Percentiles rank a stretch among this genome's conserved stretches.
phyloP scores from a whole-genome alignment of 2,113 vertebrate genomes.

The Desmodus rotundus region DNA sequence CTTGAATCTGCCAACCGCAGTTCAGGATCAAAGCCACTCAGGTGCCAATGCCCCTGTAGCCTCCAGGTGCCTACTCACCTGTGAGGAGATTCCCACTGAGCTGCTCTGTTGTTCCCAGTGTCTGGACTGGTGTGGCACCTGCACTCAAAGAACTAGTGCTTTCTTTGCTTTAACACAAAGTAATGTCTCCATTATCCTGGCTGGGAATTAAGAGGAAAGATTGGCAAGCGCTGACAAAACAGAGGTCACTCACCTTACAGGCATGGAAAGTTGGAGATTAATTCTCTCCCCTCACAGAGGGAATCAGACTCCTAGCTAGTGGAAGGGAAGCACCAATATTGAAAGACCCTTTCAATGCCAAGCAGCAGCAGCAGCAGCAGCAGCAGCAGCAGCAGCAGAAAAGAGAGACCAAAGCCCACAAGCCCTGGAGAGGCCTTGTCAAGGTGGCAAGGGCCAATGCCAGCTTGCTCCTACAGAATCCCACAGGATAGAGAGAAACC shows the following conservation, averaged over 20 bases:
- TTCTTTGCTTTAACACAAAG: conserved; percentile 64
- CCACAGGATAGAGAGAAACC: neutral
- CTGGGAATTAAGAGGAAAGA: conserved; percentile 51
- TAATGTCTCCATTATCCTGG: conserved; percentile 51
- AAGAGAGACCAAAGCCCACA: neutral
- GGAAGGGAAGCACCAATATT: conserved; percentile 38
- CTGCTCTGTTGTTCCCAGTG: conserved; percentile 9
- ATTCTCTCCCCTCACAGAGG: conserved; percentile 65
- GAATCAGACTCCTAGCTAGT: conserved; percentile 53
- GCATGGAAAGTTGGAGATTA: conserved; percentile 59
- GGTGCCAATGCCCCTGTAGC: neutral
- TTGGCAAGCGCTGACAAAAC: conserved; percentile 49
- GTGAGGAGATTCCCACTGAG: neutral
- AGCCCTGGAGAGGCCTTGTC: neutral
- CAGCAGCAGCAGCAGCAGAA: neutral
- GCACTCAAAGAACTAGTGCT: conserved; percentile 22
- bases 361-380: neutral
- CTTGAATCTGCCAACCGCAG: neutral
- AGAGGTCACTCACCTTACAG: conserved; percentile 66
- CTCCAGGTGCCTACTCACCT: neutral
- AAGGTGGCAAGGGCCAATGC: neutral
- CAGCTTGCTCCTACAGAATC: neutral
- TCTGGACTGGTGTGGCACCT: neutral
- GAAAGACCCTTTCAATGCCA: conserved; percentile 64
- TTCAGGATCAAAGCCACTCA: neutral